phyloP scores from a whole-genome alignment of 2,797 vertebrate genomes.

The Xenops minutus region DNA sequence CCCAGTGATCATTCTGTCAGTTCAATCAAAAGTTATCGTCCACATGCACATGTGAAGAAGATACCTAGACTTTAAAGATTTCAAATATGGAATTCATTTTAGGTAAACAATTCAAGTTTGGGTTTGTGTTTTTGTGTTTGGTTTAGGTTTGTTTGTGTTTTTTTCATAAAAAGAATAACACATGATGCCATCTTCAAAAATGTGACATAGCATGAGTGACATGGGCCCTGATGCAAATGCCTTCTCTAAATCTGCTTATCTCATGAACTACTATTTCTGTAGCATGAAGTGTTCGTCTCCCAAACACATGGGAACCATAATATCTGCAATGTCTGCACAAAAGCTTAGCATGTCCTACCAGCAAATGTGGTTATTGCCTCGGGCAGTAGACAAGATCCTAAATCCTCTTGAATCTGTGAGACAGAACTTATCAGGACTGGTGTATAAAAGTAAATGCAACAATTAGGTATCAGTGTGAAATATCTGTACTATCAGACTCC shows the following conservation, averaged over 20 bases:
- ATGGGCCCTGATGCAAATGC: not conserved
- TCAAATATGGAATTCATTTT: not conserved
- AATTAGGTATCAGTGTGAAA: not conserved
- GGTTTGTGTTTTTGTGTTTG: not conserved
- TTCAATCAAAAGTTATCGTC: not conserved
- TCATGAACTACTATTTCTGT: not conserved
- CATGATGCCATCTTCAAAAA: not conserved
- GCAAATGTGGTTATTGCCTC: not conserved
- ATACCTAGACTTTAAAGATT: not conserved
- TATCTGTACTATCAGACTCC: not conserved
- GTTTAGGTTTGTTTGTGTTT: not conserved
- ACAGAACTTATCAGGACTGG: not conserved
- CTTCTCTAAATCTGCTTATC: not conserved
- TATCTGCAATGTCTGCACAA: not conserved
- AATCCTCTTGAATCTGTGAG: not conserved
- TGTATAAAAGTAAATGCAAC: not conserved
- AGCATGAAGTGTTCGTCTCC: not conserved
- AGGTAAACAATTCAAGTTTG: not conserved
- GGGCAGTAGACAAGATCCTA: not conserved
- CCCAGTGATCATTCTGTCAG: not conserved
- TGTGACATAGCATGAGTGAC: not conserved
- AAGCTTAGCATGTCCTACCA: not conserved
- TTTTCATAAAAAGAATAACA: not conserved
- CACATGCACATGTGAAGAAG: rapidly evolving
- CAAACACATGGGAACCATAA: not conserved